Evolutionary conservation across 92 coral and sea anemone species (phyloP).

Genomic region (Porites cylindrica): DNA sequence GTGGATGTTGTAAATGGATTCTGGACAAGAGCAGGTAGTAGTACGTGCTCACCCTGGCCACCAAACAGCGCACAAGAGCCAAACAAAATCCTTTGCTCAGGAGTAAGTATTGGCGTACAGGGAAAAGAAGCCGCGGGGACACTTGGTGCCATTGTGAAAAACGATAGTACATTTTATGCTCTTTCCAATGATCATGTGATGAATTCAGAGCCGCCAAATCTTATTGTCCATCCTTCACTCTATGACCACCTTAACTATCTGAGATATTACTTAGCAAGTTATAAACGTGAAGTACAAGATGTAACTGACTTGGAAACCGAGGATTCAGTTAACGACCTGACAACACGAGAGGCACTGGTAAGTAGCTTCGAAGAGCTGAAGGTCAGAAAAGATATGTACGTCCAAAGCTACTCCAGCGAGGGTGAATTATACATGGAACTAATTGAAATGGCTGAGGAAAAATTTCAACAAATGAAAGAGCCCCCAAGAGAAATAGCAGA

Average conservation of each 20-base stretch:
- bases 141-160: slow-evolving; percentile 39
- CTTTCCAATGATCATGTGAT: slow-evolving; percentile 52
- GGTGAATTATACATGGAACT: no score
- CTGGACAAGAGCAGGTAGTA: not conserved
- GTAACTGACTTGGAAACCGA: not conserved
- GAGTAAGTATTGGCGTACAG: slow-evolving; percentile 40
- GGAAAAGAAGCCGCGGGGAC: slow-evolving; percentile 20
- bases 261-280: not conserved
- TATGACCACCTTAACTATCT: not conserved
- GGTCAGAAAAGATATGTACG: not conserved
- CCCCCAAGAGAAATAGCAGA: slow-evolving; percentile 29
- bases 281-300: not conserved
- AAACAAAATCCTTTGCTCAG: not conserved
- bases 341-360: not conserved
- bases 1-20: slow-evolving; percentile 52
- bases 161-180: not conserved
- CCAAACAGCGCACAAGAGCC: not conserved
- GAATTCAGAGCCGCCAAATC: not conserved
- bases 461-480: not conserved
- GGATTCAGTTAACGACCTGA: no score
- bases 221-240: slow-evolving; percentile 5
- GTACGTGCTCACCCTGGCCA: no score
- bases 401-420: no score
- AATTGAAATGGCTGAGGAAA: not conserved
- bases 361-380: not conserved